Conservation (phyloP, 2,888 invertebrate species). For the Polyommatus icarus region DNA sequence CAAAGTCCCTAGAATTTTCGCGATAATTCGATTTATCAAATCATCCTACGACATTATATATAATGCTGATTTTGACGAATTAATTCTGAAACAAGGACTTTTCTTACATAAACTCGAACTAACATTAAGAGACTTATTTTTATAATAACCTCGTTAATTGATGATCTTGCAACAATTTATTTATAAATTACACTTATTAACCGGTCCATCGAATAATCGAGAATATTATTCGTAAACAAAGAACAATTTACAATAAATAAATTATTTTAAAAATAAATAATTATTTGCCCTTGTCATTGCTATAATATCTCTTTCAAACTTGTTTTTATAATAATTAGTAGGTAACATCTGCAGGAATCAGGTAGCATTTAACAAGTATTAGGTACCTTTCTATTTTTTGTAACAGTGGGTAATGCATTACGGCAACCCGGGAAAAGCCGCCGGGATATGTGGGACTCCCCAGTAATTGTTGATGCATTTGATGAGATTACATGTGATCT, state of each 20-base stretch:
- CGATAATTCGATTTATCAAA: too few species aligned
- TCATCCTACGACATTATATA: too few species aligned
- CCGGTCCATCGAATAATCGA: neutral
- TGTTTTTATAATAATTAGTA: neutral
- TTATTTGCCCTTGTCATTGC: neutral
- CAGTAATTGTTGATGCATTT: too few species aligned
- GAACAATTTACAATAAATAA: neutral
- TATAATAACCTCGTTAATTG: neutral
- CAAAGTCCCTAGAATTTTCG: too few species aligned
- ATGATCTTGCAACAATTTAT: neutral
- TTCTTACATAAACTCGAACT: neutral
- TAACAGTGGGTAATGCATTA: too few species aligned
- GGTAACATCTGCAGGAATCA: neutral
- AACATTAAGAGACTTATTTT: neutral
- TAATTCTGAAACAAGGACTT: neutral
- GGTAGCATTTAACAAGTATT: too few species aligned
- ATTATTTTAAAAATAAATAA: neutral
- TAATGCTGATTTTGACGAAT: too few species aligned
- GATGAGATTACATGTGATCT: too few species aligned
- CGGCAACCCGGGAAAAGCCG: too few species aligned
- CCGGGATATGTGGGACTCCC: too few species aligned
- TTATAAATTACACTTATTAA: neutral
- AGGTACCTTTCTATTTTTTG: too few species aligned
- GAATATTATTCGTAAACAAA: neutral
- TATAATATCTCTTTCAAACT: neutral